Base-by-base conservation (phyloP, 2,888 invertebrate species). In the Apotomis capreana region DNA sequence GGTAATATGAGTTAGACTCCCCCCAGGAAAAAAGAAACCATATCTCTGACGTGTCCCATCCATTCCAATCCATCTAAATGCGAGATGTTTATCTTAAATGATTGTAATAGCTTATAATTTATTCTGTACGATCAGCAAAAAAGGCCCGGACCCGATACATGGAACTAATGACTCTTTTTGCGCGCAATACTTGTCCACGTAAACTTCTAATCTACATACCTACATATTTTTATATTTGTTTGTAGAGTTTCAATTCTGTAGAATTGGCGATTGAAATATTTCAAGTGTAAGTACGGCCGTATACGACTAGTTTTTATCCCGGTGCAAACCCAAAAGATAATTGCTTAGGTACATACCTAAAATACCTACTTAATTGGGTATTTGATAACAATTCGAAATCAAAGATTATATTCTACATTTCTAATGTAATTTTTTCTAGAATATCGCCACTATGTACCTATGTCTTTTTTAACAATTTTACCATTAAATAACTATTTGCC, bases 1-100 rank as follows among this genome's bases (percentile, higher is more conserved):
- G 36, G 49, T 49, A 61, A 15, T 13, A 15, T 40, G 12, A 52
- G n/a, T 8, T 54, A 46, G 40, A 65, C 65, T 6, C n/a, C 44
- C n/a, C 44, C 12, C 44, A 46, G 44, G 36, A 44, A 65, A 64
- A 54, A 40, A 6, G 46, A 55, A 61, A 55, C 26, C 61, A 51
- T 61, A 72, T 52, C 40, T 37, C 72, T 51, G 26, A 52, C n/a
- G 58, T 60, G 72, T 72, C 73, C 52, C 59, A 73, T 74, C 64
- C 70, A 74, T 79, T 85, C 76, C 72, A 69, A 78, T 79, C 82
- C 84, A 87, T 87, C 84, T 86, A 85, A 84, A 87, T 84, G 77
- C 83, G 77, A 84, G 90, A 91, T 90, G 76, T 73, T 83, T 86
- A 89, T 91, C 90, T 86, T 89, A 91, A 90, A 89, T 87, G 88